Evolutionary conservation across 2,888 invertebrate genomes (phyloP).

Genomic region (Linhomoeus sp.): DNA sequence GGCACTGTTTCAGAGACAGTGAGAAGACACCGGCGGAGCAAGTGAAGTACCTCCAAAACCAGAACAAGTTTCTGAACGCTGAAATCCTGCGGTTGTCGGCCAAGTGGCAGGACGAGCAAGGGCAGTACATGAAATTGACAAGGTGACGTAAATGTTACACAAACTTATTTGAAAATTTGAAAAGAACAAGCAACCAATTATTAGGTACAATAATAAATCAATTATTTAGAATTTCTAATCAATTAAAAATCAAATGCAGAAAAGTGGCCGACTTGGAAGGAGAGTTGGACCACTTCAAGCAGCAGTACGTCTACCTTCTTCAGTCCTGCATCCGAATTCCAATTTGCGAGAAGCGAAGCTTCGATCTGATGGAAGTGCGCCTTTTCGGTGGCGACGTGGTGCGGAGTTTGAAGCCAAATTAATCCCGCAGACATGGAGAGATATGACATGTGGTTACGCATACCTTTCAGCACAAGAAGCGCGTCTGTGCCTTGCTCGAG

Average conservation of each 20-base stretch:
- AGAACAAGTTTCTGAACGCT: constrained; percentile 35
- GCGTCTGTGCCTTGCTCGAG: constrained; percentile 30
- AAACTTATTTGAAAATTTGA: too few relatives aligned
- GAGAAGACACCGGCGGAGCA: background rate
- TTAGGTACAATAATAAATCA: too few relatives aligned
- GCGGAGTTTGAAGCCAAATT: constrained; percentile 6
- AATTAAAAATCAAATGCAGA: too few relatives aligned
- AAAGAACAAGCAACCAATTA: too few relatives aligned
- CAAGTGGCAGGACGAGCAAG: constrained; percentile 28
- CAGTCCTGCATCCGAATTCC: constrained; percentile 35
- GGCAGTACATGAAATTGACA: constrained; percentile 19
- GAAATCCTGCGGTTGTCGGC: constrained; percentile 33
- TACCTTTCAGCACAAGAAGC: constrained; percentile 30
- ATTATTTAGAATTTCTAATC: too few relatives aligned
- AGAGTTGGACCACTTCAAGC: constrained; percentile 32
- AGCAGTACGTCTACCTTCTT: constrained; percentile 33
- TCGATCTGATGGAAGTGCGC: constrained; percentile 33
- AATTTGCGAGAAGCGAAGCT: constrained; percentile 28
- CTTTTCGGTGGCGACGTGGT: constrained; percentile 35
- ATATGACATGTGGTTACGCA: too few relatives aligned
- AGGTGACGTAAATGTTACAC: constrained; percentile 26
- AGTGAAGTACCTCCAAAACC: constrained; percentile 24
- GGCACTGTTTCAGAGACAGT: too few relatives aligned
- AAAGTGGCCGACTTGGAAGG: constrained; percentile 25
- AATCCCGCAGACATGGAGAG: too few relatives aligned